Evolutionary conservation across 2,797 vertebrate genomes (phyloP), one percentile per base, ranked within the genome.

Genomic region (Sebastes aleutianus): DNA sequence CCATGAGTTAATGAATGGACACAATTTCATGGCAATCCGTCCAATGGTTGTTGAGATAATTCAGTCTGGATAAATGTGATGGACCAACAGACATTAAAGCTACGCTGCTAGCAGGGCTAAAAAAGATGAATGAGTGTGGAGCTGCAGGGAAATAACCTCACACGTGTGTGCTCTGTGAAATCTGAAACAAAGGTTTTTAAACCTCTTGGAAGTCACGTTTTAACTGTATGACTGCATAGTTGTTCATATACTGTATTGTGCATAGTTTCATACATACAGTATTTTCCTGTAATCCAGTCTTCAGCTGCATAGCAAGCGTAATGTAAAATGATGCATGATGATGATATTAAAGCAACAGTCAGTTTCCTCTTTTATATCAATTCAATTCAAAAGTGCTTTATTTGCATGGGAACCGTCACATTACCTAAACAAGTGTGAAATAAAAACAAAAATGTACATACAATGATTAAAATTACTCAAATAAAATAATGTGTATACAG

Each of bases 401-500:
- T 47, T 47, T 18, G 16, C 16, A 47, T 18, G 43, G 43, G 43
- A 47, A 18, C 0, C 0, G 6, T 47, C 1, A 47, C 43, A 8
- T 47, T 18, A 47, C 16, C 43, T 1, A 43, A 43, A 3, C 43
- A 47, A 47, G 43, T 47, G 43, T 47, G 16, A 47, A 47, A 47
- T 47, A 47, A 47, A 47, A 47, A 47, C 43, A 0, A 0, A 47
- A 47, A 4, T 18, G 16, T 47, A 20, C 1, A 0, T 47, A 47
- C 43, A 47, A 47, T 47, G 0, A 47, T 47, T 47, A 18, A 47
- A 47, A 47, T 47, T 8, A 47, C 16, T 18, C 14, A 2, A 47
- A 47, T 47, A 18, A 47, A 47, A 47, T 8, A 47, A 47, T 47
- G 16, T 18, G 43, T 47, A 47, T 18, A 18, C 43, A 47, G 16